phyloP scores from a whole-genome alignment of 2,113 vertebrate genomes.

The Mus spicilegus region DNA sequence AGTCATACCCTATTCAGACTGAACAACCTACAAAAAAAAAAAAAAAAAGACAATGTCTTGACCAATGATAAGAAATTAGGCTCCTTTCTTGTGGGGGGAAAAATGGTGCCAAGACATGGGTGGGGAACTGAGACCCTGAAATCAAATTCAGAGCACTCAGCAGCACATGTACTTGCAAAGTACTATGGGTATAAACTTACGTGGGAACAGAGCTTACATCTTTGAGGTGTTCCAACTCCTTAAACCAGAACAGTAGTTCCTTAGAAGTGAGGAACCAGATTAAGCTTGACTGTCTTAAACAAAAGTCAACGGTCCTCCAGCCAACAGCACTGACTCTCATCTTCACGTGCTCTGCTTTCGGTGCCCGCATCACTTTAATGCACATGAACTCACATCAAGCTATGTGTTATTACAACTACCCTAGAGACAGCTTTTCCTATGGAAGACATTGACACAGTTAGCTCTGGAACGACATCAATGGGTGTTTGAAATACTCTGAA shows the following conservation, averaged over 20 bases:
- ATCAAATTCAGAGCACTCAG: fast-evolving
- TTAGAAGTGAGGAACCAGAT: not conserved
- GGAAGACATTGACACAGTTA: not conserved
- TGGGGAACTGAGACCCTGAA: not conserved
- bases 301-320: fast-evolving
- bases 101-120: not conserved
- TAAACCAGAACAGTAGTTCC: not conserved
- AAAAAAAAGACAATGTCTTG: no score
- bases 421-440: not conserved
- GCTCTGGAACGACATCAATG: not conserved
- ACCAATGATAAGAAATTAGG: fast-evolving
- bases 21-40: not conserved
- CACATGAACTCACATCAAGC: fast-evolving
- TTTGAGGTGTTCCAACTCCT: not conserved
- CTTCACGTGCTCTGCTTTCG: not conserved
- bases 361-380: not conserved
- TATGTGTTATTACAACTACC: not conserved
- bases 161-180: not conserved
- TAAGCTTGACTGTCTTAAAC: not conserved
- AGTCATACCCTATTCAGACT: not conserved
- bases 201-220: not conserved
- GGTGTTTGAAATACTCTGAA: not conserved
- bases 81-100: not conserved
- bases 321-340: no score
- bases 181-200: not conserved